Conservation (phyloP, 2,888 invertebrate genomes). For the Neria commutata region DNA sequence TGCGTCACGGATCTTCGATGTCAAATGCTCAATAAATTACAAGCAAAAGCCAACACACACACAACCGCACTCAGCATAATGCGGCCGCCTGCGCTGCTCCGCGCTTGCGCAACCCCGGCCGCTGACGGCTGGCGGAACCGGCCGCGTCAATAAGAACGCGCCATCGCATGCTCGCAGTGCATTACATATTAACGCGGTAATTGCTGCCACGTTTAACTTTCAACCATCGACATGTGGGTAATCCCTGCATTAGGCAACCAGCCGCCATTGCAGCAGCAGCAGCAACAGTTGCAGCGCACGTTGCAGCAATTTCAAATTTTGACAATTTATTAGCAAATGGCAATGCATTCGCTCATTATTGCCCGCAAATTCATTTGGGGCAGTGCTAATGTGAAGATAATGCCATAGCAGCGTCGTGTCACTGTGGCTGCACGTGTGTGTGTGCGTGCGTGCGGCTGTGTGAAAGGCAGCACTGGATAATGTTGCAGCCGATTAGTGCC, state of each 20-base stretch:
- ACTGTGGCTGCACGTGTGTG: no score
- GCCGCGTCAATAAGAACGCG: constrained; percentile 12
- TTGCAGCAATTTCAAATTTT: constrained; percentile 16
- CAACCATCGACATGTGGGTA: neutral
- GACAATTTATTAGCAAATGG: constrained; percentile 25
- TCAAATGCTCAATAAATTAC: constrained; percentile 38
- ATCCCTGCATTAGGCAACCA: constrained; percentile 15
- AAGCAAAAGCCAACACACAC: constrained; percentile 1
- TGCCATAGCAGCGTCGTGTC: constrained; percentile 5
- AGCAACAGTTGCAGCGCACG: constrained; percentile 5
- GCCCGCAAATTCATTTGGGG: constrained; percentile 21
- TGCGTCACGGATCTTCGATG: constrained; percentile 39
- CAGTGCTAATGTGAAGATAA: constrained; percentile 19
- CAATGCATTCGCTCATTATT: constrained; percentile 19
- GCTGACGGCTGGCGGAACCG: constrained; percentile 2
- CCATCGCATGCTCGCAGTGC: constrained; percentile 20
- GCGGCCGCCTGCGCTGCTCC: neutral
- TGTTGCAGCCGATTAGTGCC: no score
- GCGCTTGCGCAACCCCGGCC: neutral
- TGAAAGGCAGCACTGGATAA: no score
- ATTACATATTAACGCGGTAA: constrained; percentile 11
- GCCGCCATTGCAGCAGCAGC: neutral
- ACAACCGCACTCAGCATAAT: no score
- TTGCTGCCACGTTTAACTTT: neutral
- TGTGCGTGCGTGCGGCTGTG: no score